Base-by-base conservation (phyloP, 2,888 invertebrate genomes). In the Hyles lineata region DNA sequence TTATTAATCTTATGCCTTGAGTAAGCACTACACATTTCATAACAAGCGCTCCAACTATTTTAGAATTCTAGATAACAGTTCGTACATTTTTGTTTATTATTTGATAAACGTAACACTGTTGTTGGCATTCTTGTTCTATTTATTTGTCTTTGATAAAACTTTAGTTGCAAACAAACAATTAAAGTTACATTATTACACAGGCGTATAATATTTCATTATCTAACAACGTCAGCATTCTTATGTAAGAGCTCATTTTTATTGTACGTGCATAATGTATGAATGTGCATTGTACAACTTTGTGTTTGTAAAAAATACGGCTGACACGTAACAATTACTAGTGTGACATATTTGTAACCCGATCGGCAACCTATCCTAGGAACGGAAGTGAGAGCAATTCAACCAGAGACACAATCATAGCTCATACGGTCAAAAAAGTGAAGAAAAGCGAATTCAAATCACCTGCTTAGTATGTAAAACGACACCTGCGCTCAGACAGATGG, bases 401-500 rank as follows among this genome's bases (percentile, higher is more conserved):
- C 67, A 60, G 60, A 60, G 35, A 71, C 43, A 60, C 71, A 71
- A 60, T 43, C 71, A 60, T 71, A 23, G 58, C 59, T 59, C 71
- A 67, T 62, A 74, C 71, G 35, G 6, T 71, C 70, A 75, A 78
- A 79, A 77, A 75, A 80, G 67, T 78, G 80, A 80, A 86, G 85
- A 85, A 87, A 87, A 86, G 87, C 87, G 86, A 89, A 89, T 90
- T 87, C 81, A 89, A 91, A 91, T 90, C 93, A 94, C 93, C 93
- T 94, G 94, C 89, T 93, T 90, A 87, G 83, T 89, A 91, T 91
- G 90, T 90, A 91, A 89, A 89, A 82, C 84, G 86, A 89, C 94
- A 94, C 94, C 93, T 94, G 94, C 91, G 78, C 75, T 55, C 78
- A 89, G 89, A 87, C 94, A 94, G 92, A 92, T 93, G 93, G 87